phyloP scores from a whole-genome alignment of 2,113 vertebrate genomes.

The Elanus axillaris region DNA sequence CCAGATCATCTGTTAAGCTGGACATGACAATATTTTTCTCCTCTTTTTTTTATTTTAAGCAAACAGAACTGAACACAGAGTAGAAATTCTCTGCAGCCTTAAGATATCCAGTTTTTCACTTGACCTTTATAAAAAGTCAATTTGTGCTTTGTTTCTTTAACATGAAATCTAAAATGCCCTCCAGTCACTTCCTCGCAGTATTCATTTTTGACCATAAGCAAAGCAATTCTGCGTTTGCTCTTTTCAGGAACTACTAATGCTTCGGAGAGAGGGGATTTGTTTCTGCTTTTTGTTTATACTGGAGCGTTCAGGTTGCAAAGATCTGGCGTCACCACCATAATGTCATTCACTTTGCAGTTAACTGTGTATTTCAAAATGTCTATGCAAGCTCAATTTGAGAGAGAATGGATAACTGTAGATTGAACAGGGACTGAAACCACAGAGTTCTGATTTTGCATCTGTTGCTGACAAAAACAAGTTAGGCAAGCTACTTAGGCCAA shows the following conservation, averaged over 20 bases:
- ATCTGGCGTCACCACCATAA: background rate
- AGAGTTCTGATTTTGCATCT: background rate
- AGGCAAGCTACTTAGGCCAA: background rate
- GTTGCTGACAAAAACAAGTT: background rate
- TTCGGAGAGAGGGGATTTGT: background rate
- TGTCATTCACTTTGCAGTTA: background rate
- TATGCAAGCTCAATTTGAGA: background rate
- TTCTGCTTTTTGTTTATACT: background rate
- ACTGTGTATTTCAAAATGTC: background rate
- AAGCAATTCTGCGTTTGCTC: background rate
- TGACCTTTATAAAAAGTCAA: conserved; percentile 67
- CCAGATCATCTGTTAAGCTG: conserved; percentile 1
- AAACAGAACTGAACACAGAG: background rate
- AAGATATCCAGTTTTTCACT: conserved; percentile 22
- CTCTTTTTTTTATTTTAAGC: background rate
- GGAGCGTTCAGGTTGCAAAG: background rate
- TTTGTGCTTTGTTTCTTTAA: conserved; percentile 39
- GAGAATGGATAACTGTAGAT: background rate
- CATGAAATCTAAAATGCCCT: conserved; percentile 9
- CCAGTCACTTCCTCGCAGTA: background rate
- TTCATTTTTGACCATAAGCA: background rate
- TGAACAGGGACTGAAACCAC: background rate
- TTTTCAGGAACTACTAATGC: conserved; percentile 26
- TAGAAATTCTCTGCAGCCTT: conserved; percentile 8
- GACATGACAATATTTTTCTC: background rate